Evolutionary conservation across 2,113 vertebrate genomes (phyloP).

Genomic region (Martes martes): DNA sequence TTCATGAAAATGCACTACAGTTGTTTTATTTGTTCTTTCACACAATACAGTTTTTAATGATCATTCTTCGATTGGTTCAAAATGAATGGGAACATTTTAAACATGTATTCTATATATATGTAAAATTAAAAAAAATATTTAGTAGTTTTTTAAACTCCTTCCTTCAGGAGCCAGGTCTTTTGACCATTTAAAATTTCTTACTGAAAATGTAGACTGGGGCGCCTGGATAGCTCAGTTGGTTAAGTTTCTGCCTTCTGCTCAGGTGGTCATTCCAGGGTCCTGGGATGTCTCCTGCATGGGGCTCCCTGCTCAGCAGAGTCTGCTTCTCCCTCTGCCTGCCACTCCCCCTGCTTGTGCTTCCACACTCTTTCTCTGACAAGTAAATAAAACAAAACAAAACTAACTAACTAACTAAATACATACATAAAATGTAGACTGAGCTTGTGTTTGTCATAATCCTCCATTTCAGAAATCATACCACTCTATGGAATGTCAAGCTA

Average conservation of each 20-base stretch:
- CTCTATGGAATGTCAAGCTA: conserved; percentile 97
- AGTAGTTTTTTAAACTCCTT: background rate
- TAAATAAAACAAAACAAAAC: too few relatives aligned
- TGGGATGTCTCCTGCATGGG: too few relatives aligned
- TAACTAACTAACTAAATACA: too few relatives aligned
- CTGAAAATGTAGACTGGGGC: background rate
- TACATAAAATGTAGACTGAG: background rate
- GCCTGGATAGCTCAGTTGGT: too few relatives aligned
- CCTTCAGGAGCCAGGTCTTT: background rate
- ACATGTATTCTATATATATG: background rate
- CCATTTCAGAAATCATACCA: conserved; percentile 92
- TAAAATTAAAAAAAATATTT: background rate
- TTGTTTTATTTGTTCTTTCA: background rate
- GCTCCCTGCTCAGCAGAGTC: too few relatives aligned
- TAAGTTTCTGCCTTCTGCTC: too few relatives aligned
- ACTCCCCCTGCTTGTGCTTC: too few relatives aligned
- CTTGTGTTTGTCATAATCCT: background rate
- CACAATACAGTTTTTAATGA: background rate
- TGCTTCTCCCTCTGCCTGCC: too few relatives aligned
- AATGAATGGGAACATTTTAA: background rate
- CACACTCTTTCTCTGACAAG: too few relatives aligned
- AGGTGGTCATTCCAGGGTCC: too few relatives aligned
- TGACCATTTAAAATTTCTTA: background rate
- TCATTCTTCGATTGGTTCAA: background rate
- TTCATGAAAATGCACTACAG: background rate